A percentile compares a stretch with the other conserved stretches of the same genome.
Conservation (phyloP, 2,888 invertebrate genomes). For the Tetramorium bicarinatum region DNA sequence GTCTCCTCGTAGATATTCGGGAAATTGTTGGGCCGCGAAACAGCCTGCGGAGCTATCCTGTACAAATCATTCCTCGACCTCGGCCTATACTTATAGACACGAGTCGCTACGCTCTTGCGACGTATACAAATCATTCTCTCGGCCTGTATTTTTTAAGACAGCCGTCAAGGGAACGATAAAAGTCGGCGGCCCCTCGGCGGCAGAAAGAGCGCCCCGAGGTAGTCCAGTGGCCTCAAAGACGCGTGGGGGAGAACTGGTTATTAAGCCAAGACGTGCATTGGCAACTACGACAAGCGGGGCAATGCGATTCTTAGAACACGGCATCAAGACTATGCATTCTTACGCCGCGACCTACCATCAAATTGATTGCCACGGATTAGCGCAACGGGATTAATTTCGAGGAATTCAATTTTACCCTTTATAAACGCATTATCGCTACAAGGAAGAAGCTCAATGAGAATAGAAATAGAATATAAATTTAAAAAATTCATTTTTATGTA, state of each 20-base stretch:
- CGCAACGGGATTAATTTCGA: slow-evolving; percentile 15
- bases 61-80: slow-evolving; percentile 77
- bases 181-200: slow-evolving; percentile 65
- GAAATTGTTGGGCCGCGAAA: slow-evolving; percentile 68
- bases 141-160: slow-evolving; percentile 80
- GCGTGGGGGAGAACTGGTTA: slow-evolving; percentile 66
- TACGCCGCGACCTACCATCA: slow-evolving; percentile 37
- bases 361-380: slow-evolving; percentile 35
- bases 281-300: slow-evolving; percentile 70
- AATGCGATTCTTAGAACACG: slow-evolving; percentile 51
- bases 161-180: slow-evolving; percentile 75
- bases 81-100: slow-evolving; percentile 76
- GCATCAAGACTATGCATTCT: slow-evolving; percentile 30
- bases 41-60: slow-evolving; percentile 61
- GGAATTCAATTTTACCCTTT: slow-evolving; percentile 16
- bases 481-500: neutral
- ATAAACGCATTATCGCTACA: neutral
- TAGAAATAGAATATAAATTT: neutral
- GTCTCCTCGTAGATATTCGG: slow-evolving; percentile 63
- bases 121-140: slow-evolving; percentile 84
- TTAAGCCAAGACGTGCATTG: slow-evolving; percentile 72
- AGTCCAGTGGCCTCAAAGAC: slow-evolving; percentile 56
- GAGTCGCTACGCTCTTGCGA: slow-evolving; percentile 68
- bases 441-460: neutral
- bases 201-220: slow-evolving; percentile 68